phyloP scores from a whole-genome alignment of 2,797 vertebrate species.

The Nyctibius grandis region DNA sequence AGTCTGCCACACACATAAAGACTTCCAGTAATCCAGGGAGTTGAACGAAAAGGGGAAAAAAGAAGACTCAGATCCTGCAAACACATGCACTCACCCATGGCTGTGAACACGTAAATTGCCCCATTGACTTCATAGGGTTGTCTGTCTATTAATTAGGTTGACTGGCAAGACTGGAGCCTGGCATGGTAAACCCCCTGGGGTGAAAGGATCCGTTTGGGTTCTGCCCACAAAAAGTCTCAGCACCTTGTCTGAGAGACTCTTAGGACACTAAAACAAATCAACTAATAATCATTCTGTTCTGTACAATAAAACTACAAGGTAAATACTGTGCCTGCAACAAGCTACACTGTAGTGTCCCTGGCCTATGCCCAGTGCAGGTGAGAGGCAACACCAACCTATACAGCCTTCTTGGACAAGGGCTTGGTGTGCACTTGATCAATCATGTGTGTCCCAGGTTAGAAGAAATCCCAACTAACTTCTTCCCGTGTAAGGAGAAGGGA shows the following conservation, averaged over 20 bases:
- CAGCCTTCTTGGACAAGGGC: not conserved
- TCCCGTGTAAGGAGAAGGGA: not conserved
- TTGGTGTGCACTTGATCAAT: not conserved
- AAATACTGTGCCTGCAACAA: not conserved
- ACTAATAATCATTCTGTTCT: not conserved
- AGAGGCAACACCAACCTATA: not conserved
- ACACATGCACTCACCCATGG: not conserved
- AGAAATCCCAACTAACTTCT: not conserved
- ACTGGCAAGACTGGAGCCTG: not conserved
- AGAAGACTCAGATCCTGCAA: not conserved
- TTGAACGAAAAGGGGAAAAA: not conserved
- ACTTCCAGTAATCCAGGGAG: not conserved
- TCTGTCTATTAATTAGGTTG: not conserved
- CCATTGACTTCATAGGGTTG: not conserved
- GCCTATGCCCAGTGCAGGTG: not conserved
- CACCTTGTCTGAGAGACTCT: not conserved
- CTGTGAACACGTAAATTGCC: not conserved
- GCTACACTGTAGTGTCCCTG: not conserved
- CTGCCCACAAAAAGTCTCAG: not conserved
- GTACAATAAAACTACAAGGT: not conserved
- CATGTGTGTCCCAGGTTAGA: not conserved
- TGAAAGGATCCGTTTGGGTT: not conserved
- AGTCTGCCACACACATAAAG: not conserved
- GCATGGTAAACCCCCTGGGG: not conserved
- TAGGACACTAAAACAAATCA: not conserved